A percentile compares a stretch with the other conserved stretches of the same genome.
These are phyloP conservation scores for Malurus leucopterus DNA, from an alignment of 2,797 vertebrate species.

Conservation along the genomic window DNA sequence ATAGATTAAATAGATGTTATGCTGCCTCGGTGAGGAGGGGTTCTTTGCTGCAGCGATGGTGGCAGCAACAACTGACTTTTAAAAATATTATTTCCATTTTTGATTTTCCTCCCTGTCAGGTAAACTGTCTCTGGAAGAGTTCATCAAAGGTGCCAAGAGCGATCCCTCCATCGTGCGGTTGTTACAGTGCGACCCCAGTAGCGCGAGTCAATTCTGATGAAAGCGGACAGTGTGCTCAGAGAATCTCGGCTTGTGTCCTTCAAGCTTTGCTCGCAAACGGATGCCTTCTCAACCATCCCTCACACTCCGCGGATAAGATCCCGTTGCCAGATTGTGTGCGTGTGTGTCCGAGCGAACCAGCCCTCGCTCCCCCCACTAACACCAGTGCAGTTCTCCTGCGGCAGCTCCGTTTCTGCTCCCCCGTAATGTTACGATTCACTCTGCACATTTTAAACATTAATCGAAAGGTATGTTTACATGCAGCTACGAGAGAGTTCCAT, in stretches of 20 bases:
- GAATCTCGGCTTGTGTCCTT: constrained; percentile 60
- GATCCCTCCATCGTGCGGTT: constrained; percentile 87
- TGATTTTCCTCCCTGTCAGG: constrained; percentile 52
- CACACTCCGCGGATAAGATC: constrained; percentile 35
- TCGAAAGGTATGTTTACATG: constrained; percentile 52
- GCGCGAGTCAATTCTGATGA: constrained; percentile 83
- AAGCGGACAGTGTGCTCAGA: constrained; percentile 57
- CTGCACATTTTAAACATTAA: constrained; percentile 20
- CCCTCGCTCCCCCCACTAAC: constrained; percentile 34
- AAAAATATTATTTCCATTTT: not conserved
- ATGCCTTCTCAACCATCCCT: constrained; percentile 70
- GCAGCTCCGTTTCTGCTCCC: constrained; percentile 36
- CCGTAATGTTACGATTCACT: constrained; percentile 2
- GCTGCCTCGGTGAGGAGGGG: not conserved
- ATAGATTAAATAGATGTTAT: constrained; percentile 1
- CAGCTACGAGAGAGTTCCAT: constrained; percentile 17
- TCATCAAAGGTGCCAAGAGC: constrained; percentile 89
- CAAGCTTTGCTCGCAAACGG: constrained; percentile 77
- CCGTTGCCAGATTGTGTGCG: constrained; percentile 47
- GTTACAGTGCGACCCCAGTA: constrained; percentile 86
- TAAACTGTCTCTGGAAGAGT: constrained; percentile 85
- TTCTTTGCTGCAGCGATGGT: not conserved
- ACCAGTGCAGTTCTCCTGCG: constrained; percentile 36
- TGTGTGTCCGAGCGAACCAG: constrained; percentile 35
- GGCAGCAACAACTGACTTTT: not conserved